phyloP scores from a whole-genome alignment of 2,888 invertebrate genomes.

The Blastobasis adustella region DNA sequence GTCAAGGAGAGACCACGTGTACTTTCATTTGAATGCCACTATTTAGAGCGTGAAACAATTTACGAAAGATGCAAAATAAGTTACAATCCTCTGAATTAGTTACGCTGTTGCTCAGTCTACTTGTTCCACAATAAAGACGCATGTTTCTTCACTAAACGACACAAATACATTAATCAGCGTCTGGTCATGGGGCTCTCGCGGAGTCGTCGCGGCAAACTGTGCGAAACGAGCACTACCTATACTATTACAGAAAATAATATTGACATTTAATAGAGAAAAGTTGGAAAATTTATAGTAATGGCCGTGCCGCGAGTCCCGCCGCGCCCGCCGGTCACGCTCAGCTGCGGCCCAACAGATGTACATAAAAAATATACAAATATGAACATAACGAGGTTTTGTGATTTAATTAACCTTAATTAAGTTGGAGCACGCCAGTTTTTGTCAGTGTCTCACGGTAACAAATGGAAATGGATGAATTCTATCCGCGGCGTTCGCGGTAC shows the following conservation, averaged over 20 bases:
- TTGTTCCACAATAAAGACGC: conserved; percentile 56
- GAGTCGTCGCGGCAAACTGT: no score
- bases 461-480: conserved; percentile 34
- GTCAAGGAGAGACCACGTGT: conserved; percentile 41
- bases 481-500: conserved; percentile 19
- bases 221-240: no score
- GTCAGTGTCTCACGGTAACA: conserved; percentile 47
- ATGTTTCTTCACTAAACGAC: conserved; percentile 61
- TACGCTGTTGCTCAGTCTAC: conserved; percentile 66
- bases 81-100: conserved; percentile 72
- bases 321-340: conserved; percentile 4
- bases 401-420: conserved; percentile 65
- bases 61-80: conserved; percentile 75
- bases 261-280: no score
- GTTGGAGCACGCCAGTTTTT: conserved; percentile 36
- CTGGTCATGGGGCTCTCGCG: background rate
- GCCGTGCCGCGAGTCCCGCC: no score
- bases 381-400: conserved; percentile 32
- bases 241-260: no score
- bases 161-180: conserved; percentile 52
- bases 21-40: conserved; percentile 63
- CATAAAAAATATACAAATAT: conserved; percentile 33
- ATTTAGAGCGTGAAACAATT: conserved; percentile 72
- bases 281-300: no score
- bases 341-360: conserved; percentile 13